Conservation (phyloP, 2,797 vertebrate species). For the Octomys mimax region DNA sequence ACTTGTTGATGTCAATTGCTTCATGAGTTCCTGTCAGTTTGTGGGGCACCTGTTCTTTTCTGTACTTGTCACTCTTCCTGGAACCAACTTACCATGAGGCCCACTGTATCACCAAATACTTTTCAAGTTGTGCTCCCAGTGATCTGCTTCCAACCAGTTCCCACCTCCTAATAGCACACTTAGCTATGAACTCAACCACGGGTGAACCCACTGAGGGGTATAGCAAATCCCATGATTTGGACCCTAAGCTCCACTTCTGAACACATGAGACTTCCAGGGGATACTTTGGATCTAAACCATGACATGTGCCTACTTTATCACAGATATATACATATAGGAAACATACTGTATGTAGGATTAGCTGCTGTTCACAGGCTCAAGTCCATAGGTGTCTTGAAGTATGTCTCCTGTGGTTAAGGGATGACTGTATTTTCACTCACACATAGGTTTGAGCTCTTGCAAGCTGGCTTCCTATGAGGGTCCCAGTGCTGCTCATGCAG, state of each 20-base stretch:
- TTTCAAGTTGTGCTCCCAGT: background rate
- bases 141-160: too few relatives aligned
- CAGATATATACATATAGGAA: background rate
- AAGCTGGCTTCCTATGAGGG: background rate
- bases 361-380: background rate
- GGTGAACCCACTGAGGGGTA: background rate
- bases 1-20: background rate
- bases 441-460: background rate
- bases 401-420: background rate
- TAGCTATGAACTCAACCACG: background rate
- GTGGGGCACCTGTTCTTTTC: background rate
- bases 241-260: background rate
- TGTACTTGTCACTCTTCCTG: background rate
- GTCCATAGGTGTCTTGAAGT: background rate
- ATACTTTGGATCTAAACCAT: background rate
- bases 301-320: background rate
- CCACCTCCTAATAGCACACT: background rate
- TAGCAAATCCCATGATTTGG: background rate
- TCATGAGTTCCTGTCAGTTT: background rate
- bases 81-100: background rate
- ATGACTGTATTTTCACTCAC: background rate
- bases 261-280: background rate
- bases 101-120: background rate
- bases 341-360: background rate
- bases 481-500: background rate